phyloP scores from a whole-genome alignment of 2,888 invertebrate genomes.

The Esperia sulphurella region DNA sequence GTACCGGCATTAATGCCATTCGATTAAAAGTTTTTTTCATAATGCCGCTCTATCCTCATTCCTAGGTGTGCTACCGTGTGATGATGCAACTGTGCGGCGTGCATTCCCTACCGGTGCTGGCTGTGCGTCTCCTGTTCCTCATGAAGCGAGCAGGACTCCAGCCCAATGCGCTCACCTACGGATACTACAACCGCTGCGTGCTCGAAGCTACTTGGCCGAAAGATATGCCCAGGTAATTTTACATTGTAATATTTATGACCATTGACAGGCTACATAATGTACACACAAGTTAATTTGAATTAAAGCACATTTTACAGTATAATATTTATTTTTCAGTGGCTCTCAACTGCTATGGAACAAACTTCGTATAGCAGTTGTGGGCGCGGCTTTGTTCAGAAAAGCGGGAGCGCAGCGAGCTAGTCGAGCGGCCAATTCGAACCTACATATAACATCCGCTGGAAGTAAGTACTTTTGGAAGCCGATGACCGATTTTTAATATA shows the following conservation, averaged over 20 bases:
- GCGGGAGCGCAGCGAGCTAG: slow-evolving; percentile 81
- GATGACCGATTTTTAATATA: no score
- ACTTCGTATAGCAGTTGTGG: slow-evolving; percentile 93
- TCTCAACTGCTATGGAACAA: slow-evolving; percentile 96
- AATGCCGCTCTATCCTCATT: no score
- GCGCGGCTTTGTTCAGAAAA: slow-evolving; percentile 92
- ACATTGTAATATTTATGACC: not conserved
- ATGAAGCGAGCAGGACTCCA: slow-evolving; percentile 96
- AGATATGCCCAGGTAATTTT: slow-evolving; percentile 81
- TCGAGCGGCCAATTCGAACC: slow-evolving; percentile 41
- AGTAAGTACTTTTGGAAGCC: slow-evolving; percentile 26
- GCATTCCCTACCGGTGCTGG: slow-evolving; percentile 95
- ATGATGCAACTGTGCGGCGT: slow-evolving; percentile 99
- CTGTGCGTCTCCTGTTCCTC: slow-evolving; percentile 92
- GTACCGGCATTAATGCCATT: no score
- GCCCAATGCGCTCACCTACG: slow-evolving; percentile 98
- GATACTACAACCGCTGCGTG: slow-evolving; percentile 89
- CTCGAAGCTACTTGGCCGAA: slow-evolving; percentile 97
- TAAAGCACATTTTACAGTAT: no score
- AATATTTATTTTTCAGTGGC: slow-evolving; percentile 64
- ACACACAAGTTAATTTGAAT: no score
- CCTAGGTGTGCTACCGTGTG: slow-evolving; percentile 95
- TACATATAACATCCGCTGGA: slow-evolving; percentile 31
- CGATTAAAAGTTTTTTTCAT: no score
- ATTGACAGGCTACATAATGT: not conserved